phyloP scores from a whole-genome alignment of 92 coral and sea anemone species.

The Porites divaricata region DNA sequence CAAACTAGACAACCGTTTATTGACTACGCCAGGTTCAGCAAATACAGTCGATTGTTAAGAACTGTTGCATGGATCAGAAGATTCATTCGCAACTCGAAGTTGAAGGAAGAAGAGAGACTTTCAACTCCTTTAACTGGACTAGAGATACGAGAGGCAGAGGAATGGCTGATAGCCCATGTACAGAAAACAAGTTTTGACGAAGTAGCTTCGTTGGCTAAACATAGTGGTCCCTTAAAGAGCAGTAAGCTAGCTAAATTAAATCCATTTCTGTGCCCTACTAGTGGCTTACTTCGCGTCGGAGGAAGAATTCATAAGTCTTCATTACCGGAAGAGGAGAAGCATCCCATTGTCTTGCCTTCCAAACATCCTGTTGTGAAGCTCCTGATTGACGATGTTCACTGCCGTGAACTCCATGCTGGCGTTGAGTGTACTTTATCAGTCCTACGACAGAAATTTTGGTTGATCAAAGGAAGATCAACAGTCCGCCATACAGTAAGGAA shows the following conservation, averaged over 20 bases:
- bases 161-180: conserved; percentile 7
- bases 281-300: no score
- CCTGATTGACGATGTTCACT: no score
- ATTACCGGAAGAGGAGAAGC: no score
- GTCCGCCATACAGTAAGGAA: no score
- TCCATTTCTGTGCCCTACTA: conserved; percentile 34
- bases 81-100: conserved; percentile 26
- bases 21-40: conserved; percentile 44
- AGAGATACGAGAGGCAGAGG: conserved; percentile 6
- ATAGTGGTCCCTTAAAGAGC: background rate
- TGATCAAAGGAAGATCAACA: no score
- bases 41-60: conserved; percentile 23
- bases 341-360: no score
- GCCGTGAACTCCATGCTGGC: no score
- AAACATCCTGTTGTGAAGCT: no score
- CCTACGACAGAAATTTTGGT: no score
- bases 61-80: conserved; percentile 47
- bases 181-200: background rate
- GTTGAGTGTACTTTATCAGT: no score
- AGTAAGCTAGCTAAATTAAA: conserved; percentile 38
- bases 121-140: background rate
- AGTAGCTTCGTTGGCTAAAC: background rate
- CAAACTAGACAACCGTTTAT: conserved; percentile 16
- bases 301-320: no score
- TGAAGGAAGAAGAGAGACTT: conserved; percentile 33